Percentiles rank a stretch among this genome's conserved stretches.
phyloP scores from a whole-genome alignment of 2,888 invertebrate species.

The Callinectes sapidus region DNA sequence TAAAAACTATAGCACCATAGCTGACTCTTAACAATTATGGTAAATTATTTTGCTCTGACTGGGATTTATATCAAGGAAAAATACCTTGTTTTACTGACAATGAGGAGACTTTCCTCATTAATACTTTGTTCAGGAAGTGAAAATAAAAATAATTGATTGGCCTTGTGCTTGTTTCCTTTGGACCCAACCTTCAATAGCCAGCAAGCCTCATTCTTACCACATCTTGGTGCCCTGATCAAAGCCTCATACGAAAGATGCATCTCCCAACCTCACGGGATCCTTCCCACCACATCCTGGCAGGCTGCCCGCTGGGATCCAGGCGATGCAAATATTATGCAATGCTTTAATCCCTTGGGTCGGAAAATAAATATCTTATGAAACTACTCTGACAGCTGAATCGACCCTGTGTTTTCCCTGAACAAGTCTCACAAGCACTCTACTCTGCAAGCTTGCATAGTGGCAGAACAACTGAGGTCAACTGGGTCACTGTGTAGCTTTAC shows the following conservation, averaged over 20 bases:
- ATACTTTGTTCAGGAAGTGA: constrained; percentile 42
- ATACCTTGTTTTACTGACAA: constrained; percentile 14
- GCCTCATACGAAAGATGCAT: background rate
- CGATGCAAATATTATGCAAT: background rate
- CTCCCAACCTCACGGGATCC: background rate
- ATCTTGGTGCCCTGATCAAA: background rate
- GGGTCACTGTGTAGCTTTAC: too few species aligned
- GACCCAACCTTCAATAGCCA: background rate
- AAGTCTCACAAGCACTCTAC: constrained; percentile 28
- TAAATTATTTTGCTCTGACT: constrained; percentile 30
- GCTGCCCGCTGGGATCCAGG: background rate
- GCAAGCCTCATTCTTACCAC: background rate
- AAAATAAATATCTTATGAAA: constrained; percentile 7
- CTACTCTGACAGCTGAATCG: background rate
- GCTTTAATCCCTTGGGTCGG: background rate
- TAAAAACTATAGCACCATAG: constrained; percentile 59
- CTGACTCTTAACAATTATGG: constrained; percentile 49
- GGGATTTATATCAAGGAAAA: background rate
- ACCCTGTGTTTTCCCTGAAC: constrained; percentile 5
- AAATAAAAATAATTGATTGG: background rate
- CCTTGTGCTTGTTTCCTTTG: constrained; percentile 15
- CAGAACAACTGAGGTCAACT: too few species aligned
- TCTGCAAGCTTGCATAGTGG: background rate
- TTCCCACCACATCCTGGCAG: background rate
- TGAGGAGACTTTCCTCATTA: constrained; percentile 43